Base-by-base conservation (phyloP, 2,888 invertebrate species). In the Gisinianus flammeolus region DNA sequence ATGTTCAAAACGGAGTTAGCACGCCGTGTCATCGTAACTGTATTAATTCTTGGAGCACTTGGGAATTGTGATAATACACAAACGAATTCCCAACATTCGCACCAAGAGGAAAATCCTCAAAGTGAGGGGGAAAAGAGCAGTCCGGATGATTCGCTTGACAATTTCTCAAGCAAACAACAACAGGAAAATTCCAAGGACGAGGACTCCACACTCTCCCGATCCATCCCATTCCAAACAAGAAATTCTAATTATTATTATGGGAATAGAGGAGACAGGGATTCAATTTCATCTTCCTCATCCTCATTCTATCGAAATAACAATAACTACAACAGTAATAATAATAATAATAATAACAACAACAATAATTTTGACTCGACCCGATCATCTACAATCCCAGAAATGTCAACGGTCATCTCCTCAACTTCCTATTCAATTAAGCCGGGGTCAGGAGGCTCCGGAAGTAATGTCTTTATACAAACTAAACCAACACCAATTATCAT, bases 1-100 rank as follows among this genome's bases (percentile, higher is more conserved):
- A 81, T 81, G 83, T 77, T 79, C 80, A 81, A 81, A 83, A 83
- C 82, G 82, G 82, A 81, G 77, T 79, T 82, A 83, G 71, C 79
- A 73, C 80, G 80, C 82, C 83, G 82, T 83, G 79, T 82, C 83
- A 56, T 81, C 68, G 77, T 83, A 82, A 83, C 83, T 81, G 82
- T 83, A 78, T 62, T 79, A 33, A 79, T 83, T n/a, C n/a, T n/a
- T n/a, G 54, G 28, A 5, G n/a, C 54, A 35, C 24, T 58, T 58
- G 69, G 69, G 58, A 58, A 58, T 33, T 58, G 58, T 58, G 72
- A 8, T 26, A 35, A 70, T 31, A 33, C 5, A 69, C n/a, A 69
- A 44, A 28, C 22, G 24, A 35, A 69, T 35, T 24, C 69, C 31
- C 67, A 8, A 5, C 6, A 54, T 54, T 28, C 10, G 4, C 24